Conservation (phyloP, 2,888 invertebrate species). For the Harmothoe impar region DNA sequence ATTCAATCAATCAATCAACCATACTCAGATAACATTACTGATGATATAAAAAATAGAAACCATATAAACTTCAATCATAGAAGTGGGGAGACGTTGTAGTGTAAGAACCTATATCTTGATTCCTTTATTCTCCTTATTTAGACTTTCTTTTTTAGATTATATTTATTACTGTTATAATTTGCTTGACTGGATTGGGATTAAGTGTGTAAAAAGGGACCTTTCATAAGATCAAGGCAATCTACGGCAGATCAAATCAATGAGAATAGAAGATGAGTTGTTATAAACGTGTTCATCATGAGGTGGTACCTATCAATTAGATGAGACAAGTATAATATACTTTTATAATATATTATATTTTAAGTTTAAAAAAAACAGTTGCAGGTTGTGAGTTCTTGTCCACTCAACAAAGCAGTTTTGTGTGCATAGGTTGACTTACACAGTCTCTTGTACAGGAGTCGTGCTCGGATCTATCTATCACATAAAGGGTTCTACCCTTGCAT, state of each 20-base stretch:
- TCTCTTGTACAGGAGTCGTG: background rate
- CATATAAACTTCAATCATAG: background rate
- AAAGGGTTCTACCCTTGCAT: background rate
- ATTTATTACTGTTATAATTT: too few relatives aligned
- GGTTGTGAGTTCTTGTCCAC: conserved; percentile 45
- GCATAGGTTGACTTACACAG: conserved; percentile 58
- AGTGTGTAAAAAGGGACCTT: conserved; percentile 12
- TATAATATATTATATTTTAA: too few relatives aligned
- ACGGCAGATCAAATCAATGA: background rate
- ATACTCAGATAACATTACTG: too few relatives aligned
- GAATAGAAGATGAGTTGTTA: background rate
- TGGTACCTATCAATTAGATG: conserved; percentile 57
- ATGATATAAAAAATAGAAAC: background rate
- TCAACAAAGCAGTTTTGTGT: conserved; percentile 58
- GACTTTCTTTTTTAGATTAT: too few relatives aligned
- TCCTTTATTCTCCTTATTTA: too few relatives aligned
- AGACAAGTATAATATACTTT: too few relatives aligned
- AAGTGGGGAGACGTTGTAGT: too few relatives aligned
- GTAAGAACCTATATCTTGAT: too few relatives aligned
- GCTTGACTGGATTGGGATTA: background rate
- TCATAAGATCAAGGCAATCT: conserved; percentile 14
- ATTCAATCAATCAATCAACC: too few relatives aligned
- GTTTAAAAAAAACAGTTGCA: background rate
- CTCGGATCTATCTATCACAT: conserved; percentile 5
- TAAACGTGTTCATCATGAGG: conserved; percentile 34